Evolutionary conservation across 92 coral and sea anemone genomes (phyloP).

Genomic region (Plumapathes pennacea): DNA sequence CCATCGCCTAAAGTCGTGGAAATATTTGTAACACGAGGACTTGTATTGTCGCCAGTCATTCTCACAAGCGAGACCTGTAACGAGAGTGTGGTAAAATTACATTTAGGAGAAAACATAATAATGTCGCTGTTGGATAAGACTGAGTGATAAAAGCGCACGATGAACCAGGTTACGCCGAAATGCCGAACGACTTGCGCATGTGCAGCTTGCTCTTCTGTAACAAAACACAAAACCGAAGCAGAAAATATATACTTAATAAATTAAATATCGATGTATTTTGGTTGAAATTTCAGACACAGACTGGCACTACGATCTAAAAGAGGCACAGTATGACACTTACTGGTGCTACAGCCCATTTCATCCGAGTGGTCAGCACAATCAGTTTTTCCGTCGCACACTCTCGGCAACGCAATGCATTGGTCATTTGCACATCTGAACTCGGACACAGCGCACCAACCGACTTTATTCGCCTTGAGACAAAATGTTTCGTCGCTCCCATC

Average conservation of each 20-base stretch:
- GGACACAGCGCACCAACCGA: conserved; percentile 57
- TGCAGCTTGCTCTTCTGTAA: too few species aligned
- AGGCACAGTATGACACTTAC: too few species aligned
- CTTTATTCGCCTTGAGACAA: conserved; percentile 26
- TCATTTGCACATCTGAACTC: conserved; percentile 61
- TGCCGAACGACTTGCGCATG: too few species aligned
- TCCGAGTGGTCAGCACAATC: conserved; percentile 62
- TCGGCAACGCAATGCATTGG: conserved; percentile 17
- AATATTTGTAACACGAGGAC: conserved; percentile 42
- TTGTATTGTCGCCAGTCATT: conserved; percentile 36
- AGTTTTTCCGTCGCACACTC: conserved; percentile 49
- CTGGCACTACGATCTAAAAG: too few species aligned
- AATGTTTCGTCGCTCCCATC: conserved; percentile 71
- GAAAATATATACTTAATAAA: too few species aligned
- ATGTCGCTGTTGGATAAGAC: too few species aligned
- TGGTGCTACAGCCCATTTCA: conserved; percentile 55
- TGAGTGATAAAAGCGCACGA: too few species aligned
- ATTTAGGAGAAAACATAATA: too few species aligned
- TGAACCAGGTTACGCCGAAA: too few species aligned
- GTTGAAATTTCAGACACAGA: too few species aligned
- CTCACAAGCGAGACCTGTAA: conserved; percentile 24
- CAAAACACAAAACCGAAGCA: too few species aligned
- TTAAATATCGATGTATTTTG: too few species aligned
- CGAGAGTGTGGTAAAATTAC: not conserved
- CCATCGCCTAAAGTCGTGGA: conserved; percentile 18